These are phyloP conservation scores for Myripristis murdjan DNA, from an alignment of 2,797 vertebrate genomes.

Conservation along the genomic window DNA sequence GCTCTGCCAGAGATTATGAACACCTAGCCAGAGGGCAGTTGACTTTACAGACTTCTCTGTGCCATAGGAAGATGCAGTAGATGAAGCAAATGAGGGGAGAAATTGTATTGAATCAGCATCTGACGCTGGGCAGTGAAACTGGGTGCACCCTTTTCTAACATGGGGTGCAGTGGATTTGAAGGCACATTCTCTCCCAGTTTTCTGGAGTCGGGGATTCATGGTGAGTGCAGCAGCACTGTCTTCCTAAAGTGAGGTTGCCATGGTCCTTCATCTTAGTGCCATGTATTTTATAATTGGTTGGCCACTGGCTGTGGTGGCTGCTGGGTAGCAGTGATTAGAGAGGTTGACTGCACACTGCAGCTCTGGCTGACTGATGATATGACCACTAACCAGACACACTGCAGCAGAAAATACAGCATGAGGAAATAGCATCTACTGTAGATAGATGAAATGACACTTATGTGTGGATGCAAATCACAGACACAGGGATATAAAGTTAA, in stretches of 20 bases:
- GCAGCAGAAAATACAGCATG: constrained; percentile 46
- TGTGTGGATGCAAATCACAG: constrained; percentile 11
- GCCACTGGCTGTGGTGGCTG: constrained; percentile 70
- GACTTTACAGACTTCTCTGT: background rate
- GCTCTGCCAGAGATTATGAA: background rate
- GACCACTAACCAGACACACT: constrained; percentile 54
- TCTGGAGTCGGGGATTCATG: constrained; percentile 17
- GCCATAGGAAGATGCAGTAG: constrained; percentile 12
- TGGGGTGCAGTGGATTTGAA: constrained; percentile 30
- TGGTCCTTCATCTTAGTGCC: constrained; percentile 47
- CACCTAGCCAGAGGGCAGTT: background rate
- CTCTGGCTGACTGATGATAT: constrained; percentile 70
- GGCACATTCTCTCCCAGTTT: constrained; percentile 3
- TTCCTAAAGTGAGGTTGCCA: constrained; percentile 55
- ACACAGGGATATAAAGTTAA: background rate
- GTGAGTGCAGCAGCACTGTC: background rate
- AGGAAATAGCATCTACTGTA: constrained; percentile 23
- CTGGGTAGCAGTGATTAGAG: constrained; percentile 71
- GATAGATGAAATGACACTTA: constrained; percentile 15
- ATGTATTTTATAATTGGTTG: constrained; percentile 51
- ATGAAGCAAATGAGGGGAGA: background rate
- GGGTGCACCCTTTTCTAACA: background rate
- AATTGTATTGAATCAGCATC: background rate
- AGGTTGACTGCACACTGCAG: constrained; percentile 63
- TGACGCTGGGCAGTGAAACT: constrained; percentile 14